Base-by-base conservation (phyloP, 2,113 vertebrate genomes). In the Marmota flaviventris region DNA sequence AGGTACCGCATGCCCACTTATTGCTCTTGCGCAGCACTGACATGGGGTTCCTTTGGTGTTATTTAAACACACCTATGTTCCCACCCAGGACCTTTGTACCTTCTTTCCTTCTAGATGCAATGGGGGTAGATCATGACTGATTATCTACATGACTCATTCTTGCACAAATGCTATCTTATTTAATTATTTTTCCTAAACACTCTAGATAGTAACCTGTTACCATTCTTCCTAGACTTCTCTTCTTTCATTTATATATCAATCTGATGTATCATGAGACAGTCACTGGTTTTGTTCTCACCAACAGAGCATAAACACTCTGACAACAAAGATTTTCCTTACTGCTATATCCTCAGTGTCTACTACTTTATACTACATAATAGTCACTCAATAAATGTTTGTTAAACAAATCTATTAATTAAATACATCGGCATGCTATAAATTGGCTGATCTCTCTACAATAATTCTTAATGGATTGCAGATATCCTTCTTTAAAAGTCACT, bases 211-310 rank as follows among this genome's bases (percentile, higher is more conserved):
- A 56, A 20, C 13, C 5, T 27, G 3, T 20, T 42, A 20, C 37
- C 53, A 13, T 29, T 20, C 17, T 56, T 25, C 24, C 12, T 29
- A 8, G 11, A 56, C 13, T 32, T 82, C 32, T 32, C 76, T 34
- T n/a, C 17, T 13, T 53, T 42, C 1, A 20, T 32, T 63, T 65
- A 51, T 29, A 2, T 56, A 61, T 29, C 48, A 58, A 13, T 20
- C 8, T 11, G 16, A 42, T 0, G 0, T 48, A 7, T 10, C 42
- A 65, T 48, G n/a, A 17, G 5, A 39, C 7, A 83, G n/a, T 32
- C 45, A 32, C n/a, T 34, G 18, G 56, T 13, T 92, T 69, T 69
- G 8, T 20, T 83, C 58, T 39, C 24, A 48, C 25, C 25, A 11
- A 12, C 4, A 37, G 32, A 58, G 48, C 16, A 10, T 34, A 63